Base-by-base conservation (phyloP, 2,113 vertebrate species). In the Haplotaxodon microlepis region DNA sequence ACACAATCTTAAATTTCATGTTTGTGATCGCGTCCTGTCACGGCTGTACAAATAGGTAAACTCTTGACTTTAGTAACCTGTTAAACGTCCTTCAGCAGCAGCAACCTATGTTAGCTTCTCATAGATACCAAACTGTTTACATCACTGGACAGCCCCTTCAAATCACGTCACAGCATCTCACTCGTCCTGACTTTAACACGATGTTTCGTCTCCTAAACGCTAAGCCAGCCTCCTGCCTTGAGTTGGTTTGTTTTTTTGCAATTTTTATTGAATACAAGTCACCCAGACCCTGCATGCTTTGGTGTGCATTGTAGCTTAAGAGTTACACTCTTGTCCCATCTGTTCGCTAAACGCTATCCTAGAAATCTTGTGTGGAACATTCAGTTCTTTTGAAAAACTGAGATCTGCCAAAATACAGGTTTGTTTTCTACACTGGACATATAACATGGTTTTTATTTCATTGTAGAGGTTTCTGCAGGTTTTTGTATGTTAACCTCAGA, bases 1-100 rank as follows among this genome's bases (percentile, higher is more conserved):
- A 59, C 56, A 66, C 3, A 1, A 38, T 0, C 6, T 66, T 38
- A 8, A 13, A 66, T 38, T 2, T 13, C 36, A 6, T 14, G 11
- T 34, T n/a, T 9, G 66, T 9, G 38, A 42, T 71, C 5, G 5
- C 1, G 7, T 6, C n/a, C 66, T 0, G 36, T 71, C n/a, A 1
- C n/a, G 2, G 3, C 36, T 16, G 1, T 3, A 71, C 36, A 42
- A 24, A 4, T 0, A 13, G 1, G 36, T 21, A 0, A 71, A 71
- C 63, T 9, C 11, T 42, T 71, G n/a, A 71, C 36, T 71, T 71
- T 24, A 24, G 63, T 24, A 42, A 42, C 63, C 36, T 40, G n/a
- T 8, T 21, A 13, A 69, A 38, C 1, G 0, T 69, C 34, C 34
- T 40, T 38, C 4, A 69, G 34, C 63, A 21, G 63, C 17, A 40